Conservation (phyloP, 2,113 vertebrate genomes). For the Pampusana beccarii region DNA sequence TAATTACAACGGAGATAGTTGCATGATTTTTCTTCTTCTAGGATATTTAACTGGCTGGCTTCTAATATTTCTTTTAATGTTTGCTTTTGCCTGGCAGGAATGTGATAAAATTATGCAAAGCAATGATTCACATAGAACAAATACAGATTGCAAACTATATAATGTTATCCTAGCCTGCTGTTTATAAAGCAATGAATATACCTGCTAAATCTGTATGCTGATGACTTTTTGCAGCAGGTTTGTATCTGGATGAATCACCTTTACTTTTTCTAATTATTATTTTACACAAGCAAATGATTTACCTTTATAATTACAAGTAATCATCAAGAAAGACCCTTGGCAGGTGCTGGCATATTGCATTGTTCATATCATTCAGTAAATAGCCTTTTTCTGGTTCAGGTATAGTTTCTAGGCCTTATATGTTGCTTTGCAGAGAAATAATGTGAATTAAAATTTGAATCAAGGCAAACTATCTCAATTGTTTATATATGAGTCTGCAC, state of each 20-base stretch:
- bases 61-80: conserved; percentile 66
- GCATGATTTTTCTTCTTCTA: not conserved
- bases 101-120: conserved; percentile 71
- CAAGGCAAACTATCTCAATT: not conserved
- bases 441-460: not conserved
- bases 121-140: conserved; percentile 67
- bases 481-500: not conserved
- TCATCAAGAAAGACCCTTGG: conserved; percentile 27
- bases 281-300: conserved; percentile 62
- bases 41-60: conserved; percentile 53
- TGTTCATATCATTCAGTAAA: not conserved
- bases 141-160: conserved; percentile 68
- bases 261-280: conserved; percentile 59
- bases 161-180: conserved; percentile 55
- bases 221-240: conserved; percentile 41
- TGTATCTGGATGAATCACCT: conserved; percentile 36
- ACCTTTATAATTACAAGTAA: conserved; percentile 42
- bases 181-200: conserved; percentile 65
- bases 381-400: not conserved
- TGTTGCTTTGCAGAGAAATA: not conserved
- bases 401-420: not conserved
- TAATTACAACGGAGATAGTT: conserved; percentile 13
- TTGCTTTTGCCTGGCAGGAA: conserved; percentile 65
- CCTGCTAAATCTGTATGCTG: conserved; percentile 43
- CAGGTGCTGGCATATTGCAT: not conserved